Evolutionary conservation across 2,797 vertebrate species (phyloP), one percentile per base, ranked within the genome.

Genomic region (Eurystomus glaucurus): DNA sequence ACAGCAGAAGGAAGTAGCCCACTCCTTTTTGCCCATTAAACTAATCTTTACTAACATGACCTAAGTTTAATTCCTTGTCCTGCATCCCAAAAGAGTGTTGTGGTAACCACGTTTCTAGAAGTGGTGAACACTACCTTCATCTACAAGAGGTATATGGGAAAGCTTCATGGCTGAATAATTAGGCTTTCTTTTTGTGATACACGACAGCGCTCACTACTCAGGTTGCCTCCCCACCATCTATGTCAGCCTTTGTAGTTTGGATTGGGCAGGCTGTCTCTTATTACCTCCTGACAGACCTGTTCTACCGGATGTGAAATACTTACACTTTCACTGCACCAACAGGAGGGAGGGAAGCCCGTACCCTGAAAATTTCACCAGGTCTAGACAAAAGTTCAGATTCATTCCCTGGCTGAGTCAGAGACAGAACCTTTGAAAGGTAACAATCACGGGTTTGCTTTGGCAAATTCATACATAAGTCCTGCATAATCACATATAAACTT

Each of bases 151-250:
- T 11, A n/a, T 28, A 5, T 5, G 12, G 41, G 22, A 70, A 29
- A 65, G 18, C 52, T 75, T 46, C 61, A 17, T 2, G 13, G 43
- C 23, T 80, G 14, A 68, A 39, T 3, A 41, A 31, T 25, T 37
- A 25, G 2, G 4, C 15, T 12, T n/a, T 6, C 58, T 76, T 66
- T 61, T 22, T n/a, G 20, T 2, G 37, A 22, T 8, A 9, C 6
- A 7, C 1, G 43, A 21, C 0, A 1, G 16, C 3, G 3, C 0
- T 48, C 4, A 6, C 31, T 21, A 9, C 31, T 50, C 46, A 18
- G 25, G 17, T 39, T 1, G 0, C n/a, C 28, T 72, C 64, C 31
- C 28, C 19, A 6, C 11, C 33, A 11, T 2, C 25, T 7, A 52
- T 48, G 33, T 9, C 52, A 69, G 41, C 9, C 76, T 71, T 43